Conservation (phyloP, 2,888 invertebrate genomes). For the Harpalus rubripes region DNA sequence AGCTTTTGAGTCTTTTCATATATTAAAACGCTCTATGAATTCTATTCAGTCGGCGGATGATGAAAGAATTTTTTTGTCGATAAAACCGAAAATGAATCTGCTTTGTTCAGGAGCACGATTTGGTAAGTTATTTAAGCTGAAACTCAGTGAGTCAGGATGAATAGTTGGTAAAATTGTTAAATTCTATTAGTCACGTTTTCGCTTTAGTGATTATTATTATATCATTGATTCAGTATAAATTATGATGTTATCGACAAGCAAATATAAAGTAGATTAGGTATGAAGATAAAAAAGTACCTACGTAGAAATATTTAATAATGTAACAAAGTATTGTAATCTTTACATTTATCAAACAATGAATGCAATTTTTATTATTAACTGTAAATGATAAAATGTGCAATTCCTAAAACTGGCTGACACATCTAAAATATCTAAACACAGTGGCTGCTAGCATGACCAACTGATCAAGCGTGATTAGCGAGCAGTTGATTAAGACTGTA, state of each 20-base stretch:
- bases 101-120: conserved; percentile 47
- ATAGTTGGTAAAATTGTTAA: conserved; percentile 31
- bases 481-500: too few relatives aligned
- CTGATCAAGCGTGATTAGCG: too few relatives aligned
- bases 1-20: conserved; percentile 15
- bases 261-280: not conserved
- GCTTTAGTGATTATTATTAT: not conserved
- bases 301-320: not conserved
- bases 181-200: conserved; percentile 43
- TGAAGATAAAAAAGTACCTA: not conserved
- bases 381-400: too few relatives aligned
- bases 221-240: conserved; percentile 20
- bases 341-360: not conserved
- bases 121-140: conserved; percentile 35
- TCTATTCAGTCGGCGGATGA: conserved; percentile 16
- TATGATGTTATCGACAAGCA: not conserved
- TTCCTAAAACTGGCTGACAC: too few relatives aligned
- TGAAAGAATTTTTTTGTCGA: conserved; percentile 34
- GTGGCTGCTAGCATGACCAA: too few relatives aligned
- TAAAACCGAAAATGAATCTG: conserved; percentile 45
- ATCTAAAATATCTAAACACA: too few relatives aligned
- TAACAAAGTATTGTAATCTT: not conserved
- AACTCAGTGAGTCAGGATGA: conserved; percentile 22
- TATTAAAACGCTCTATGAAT: conserved; percentile 3
- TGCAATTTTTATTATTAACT: too few relatives aligned